phyloP scores from a whole-genome alignment of 92 coral and sea anemone species.

The Plumapathes pennacea region DNA sequence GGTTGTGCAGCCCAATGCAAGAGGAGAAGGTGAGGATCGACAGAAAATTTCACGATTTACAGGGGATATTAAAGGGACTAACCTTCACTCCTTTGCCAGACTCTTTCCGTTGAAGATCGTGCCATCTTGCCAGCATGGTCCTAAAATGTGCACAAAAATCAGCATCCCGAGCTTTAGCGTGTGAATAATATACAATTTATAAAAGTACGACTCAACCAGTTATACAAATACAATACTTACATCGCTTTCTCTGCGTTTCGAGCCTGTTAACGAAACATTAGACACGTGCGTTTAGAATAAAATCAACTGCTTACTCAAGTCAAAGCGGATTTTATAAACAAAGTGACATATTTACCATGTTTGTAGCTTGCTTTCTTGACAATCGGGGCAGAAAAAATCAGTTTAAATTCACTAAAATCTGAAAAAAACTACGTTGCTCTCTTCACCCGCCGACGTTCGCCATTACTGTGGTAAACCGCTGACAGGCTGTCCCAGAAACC shows the following conservation, averaged over 20 bases:
- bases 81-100: slow-evolving; percentile 88
- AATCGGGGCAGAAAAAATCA: neutral
- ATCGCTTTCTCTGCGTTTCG: slow-evolving; percentile 99
- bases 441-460: slow-evolving; percentile 33
- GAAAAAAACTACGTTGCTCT: neutral
- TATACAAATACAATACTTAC: slow-evolving; percentile 68
- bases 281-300: neutral
- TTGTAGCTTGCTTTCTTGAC: slow-evolving; percentile 1
- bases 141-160: slow-evolving; percentile 24
- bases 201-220: too few relatives aligned
- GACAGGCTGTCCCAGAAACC: slow-evolving; percentile 1
- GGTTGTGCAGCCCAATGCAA: too few relatives aligned
- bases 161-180: neutral
- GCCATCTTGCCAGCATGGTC: slow-evolving; percentile 99
- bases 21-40: too few relatives aligned
- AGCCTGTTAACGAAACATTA: slow-evolving; percentile 57
- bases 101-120: slow-evolving; percentile 91
- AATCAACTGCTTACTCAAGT: neutral
- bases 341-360: slow-evolving; percentile 43
- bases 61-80: too few relatives aligned
- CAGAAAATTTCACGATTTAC: neutral
- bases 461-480: slow-evolving; percentile 43
- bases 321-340: neutral
- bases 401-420: slow-evolving; percentile 4
- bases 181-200: neutral